These are phyloP conservation scores for Drosophila truncata DNA, from an alignment of 1,140 invertebrate genomes.

Conservation along the genomic window DNA sequence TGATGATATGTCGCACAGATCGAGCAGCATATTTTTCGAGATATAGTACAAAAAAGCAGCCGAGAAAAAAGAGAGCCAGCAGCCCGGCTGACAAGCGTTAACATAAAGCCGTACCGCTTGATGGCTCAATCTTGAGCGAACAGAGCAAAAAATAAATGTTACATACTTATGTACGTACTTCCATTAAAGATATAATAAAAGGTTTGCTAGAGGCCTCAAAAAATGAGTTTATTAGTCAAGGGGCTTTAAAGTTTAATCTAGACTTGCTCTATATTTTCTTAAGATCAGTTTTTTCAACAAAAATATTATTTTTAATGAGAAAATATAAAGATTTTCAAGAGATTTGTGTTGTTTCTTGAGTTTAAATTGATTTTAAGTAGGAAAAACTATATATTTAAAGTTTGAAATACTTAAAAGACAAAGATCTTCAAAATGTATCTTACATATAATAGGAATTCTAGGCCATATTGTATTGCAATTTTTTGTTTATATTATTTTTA, in stretches of 20 bases:
- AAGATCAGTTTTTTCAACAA: rapidly evolving
- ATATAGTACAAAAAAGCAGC: slow-evolving; percentile 14
- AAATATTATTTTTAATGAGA: background rate
- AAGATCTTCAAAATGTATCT: background rate
- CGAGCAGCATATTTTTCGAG: slow-evolving; percentile 55
- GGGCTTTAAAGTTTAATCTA: background rate
- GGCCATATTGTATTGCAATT: too few relatives aligned
- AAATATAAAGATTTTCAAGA: background rate
- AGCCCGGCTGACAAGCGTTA: slow-evolving; percentile 70
- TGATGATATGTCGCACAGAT: slow-evolving; percentile 75
- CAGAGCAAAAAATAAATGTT: slow-evolving; percentile 28
- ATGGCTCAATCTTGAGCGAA: slow-evolving; percentile 29
- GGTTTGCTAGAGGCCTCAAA: background rate
- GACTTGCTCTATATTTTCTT: background rate
- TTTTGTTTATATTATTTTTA: background rate
- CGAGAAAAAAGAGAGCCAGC: slow-evolving; percentile 6
- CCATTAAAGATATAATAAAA: background rate
- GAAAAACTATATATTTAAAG: background rate
- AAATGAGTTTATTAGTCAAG: background rate
- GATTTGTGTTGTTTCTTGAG: too few relatives aligned
- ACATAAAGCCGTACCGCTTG: slow-evolving; percentile 49
- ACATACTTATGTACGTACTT: background rate
- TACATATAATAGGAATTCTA: background rate
- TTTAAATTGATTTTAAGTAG: background rate
- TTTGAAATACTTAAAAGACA: rapidly evolving